These are phyloP conservation scores for Hormaphis cornu DNA, from an alignment of 1,140 invertebrate species.

Conservation along the genomic window DNA sequence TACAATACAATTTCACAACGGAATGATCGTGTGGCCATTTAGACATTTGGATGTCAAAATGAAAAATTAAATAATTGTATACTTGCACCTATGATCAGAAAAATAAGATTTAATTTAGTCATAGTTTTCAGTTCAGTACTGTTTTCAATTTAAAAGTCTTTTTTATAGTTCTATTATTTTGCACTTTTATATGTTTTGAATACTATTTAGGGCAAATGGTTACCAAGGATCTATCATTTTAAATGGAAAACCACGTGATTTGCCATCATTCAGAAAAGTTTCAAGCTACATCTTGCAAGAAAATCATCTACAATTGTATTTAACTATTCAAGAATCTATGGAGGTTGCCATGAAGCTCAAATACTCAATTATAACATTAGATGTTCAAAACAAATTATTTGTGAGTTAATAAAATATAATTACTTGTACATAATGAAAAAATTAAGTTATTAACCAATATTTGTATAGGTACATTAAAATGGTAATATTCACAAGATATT, in stretches of 20 bases:
- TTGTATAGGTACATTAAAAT: conserved; percentile 49
- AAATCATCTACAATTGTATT: conserved; percentile 62
- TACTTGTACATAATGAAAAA: neutral
- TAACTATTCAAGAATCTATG: conserved; percentile 77
- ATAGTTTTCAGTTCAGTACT: neutral
- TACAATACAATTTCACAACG: no score
- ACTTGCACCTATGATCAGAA: neutral
- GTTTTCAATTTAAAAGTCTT: neutral
- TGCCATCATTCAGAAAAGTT: conserved; percentile 53
- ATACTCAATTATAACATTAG: conserved; percentile 35
- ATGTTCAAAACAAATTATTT: conserved; percentile 1
- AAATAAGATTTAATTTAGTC: neutral
- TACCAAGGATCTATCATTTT: conserved; percentile 9
- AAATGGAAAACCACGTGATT: conserved; percentile 15
- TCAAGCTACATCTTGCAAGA: conserved; percentile 88
- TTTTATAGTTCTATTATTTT: neutral
- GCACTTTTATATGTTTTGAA: neutral
- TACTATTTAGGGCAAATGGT: conserved; percentile 2
- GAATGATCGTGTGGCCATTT: no score
- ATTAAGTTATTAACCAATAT: no score
- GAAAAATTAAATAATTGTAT: neutral
- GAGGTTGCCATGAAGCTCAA: conserved; percentile 73
- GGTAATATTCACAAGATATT: neutral
- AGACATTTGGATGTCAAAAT: no score
- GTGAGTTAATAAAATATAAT: neutral